Evolutionary conservation across 2,888 invertebrate species (phyloP), one percentile per base, ranked within the genome.

Genomic region (Chrysolina americana): DNA sequence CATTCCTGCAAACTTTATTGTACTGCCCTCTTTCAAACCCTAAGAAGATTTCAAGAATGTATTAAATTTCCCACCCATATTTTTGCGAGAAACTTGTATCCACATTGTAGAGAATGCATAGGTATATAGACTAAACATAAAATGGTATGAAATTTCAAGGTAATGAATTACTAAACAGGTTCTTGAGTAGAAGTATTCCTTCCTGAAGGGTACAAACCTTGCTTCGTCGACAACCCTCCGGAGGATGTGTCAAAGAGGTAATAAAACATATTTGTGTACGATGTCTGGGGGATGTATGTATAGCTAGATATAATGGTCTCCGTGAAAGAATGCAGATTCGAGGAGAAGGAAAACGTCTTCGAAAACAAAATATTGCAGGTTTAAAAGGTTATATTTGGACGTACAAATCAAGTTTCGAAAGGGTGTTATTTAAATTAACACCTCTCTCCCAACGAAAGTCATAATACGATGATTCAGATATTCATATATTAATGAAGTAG

Each of bases 291-390:
- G 59, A n/a, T 59, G 59, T 8, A n/a, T 36, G 10, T 36, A 59
- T 36, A 36, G 15, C 28, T 53, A 59, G 13, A 36, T 28, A 59
- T 59, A 59, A 59, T 36, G 59, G 36, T 11, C 56, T 65, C 70
- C 79, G 79, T 79, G 79, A 79, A 69, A 78, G 79, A 79, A 79
- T 79, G 79, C 73, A 47, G 76, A 75, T 70, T 73, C 65, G 64
- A 47, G 19, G 3, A 21, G 47, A 63, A 19, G 50, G 48, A 19
- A 44, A 68, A 65, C 62, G 69, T 59, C 70, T 74, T 76, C 53
- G 65, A 53, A 53, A 79, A 78, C 62, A 73, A 71, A 71, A 77
- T 70, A 75, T 74, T 71, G 74, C 74, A 65, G 69, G 71, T 75
- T 73, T 76, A 28, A 56, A 68, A 75, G 77, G 77, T 76, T 75